These are phyloP conservation scores for cattle (Bos taurus) DNA, from an alignment of 2,113 vertebrate genomes.

Conservation along the genomic window ARS-UCD2.0 NC_037342.1:64634501-64635000, in stretches of 20 bases:
- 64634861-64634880: background rate
- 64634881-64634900: background rate
- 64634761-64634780: background rate
- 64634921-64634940: background rate
- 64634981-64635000: background rate
- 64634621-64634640: background rate
- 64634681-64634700: constrained; percentile 19
- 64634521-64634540: background rate
- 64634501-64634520: background rate
- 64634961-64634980: background rate
- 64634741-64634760: constrained; percentile 8
- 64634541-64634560: background rate
- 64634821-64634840: background rate
- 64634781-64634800: background rate
- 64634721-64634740: background rate
- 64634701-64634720: background rate
- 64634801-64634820: background rate
- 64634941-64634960: background rate
- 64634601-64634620: background rate
- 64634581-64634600: background rate
- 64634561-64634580: background rate
- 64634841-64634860: background rate
- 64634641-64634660: background rate
- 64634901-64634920: background rate
- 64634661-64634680: background rate